Evolutionary conservation across 2,888 invertebrate genomes (phyloP).

Genomic region (Rhimphoctona megacephalus): DNA sequence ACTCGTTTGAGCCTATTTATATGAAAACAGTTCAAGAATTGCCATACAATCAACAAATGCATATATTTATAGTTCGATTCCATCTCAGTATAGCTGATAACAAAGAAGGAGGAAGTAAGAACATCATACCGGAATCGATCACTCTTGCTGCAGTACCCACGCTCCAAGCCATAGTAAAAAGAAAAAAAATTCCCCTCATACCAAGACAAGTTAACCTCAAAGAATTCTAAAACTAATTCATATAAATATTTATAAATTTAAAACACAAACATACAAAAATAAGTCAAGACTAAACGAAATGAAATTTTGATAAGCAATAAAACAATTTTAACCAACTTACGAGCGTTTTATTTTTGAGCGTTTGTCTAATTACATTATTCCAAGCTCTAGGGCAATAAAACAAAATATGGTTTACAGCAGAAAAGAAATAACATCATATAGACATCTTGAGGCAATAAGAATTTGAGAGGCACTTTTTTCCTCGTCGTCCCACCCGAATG

Average conservation of each 20-base stretch:
- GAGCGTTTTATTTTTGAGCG: neutral
- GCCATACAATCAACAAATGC: neutral
- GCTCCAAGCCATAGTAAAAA: neutral
- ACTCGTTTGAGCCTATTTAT: neutral
- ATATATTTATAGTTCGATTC: neutral
- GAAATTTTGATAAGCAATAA: neutral
- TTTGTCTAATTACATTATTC: neutral
- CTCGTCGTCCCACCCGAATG: conserved; percentile 27
- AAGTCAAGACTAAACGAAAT: neutral
- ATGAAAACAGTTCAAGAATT: neutral
- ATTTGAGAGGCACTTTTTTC: conserved; percentile 19
- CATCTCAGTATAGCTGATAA: neutral
- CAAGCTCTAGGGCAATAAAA: neutral
- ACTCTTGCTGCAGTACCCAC: neutral
- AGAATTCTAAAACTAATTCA: neutral
- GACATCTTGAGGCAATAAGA: conserved; percentile 29
- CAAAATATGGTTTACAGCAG: conserved; percentile 6
- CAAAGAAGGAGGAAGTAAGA: neutral
- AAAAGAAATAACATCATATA: conserved; percentile 8
- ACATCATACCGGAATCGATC: neutral
- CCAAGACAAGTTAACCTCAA: neutral
- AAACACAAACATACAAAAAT: neutral
- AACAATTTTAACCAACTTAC: neutral
- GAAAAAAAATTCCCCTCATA: neutral
- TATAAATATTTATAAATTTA: neutral